Evolutionary conservation across 2,888 invertebrate species (phyloP), one percentile per base, ranked within the genome.

Genomic region (Athalia cordata): DNA sequence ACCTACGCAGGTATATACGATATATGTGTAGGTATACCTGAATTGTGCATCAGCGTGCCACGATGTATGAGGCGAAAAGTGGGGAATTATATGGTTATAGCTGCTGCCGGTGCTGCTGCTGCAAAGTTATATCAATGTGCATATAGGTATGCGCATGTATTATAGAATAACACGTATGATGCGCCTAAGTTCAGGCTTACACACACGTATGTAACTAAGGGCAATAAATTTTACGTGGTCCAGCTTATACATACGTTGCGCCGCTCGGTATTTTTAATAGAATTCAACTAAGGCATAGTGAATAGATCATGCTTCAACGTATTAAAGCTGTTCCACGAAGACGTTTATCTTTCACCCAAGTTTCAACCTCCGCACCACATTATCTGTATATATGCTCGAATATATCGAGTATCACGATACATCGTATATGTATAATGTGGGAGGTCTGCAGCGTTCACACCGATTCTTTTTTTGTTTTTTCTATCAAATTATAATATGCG

Each of bases 221-320:
- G 29, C 29, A 55, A 29, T 62, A 62, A 62, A 62, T 43, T 62
- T 62, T 43, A 62, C 29, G 62, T 29, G 62, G 62, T 62, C 62
- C 62, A 62, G 62, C 15, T 15, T n/a, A n/a, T n/a, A n/a, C n/a
- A 43, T 11, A 9, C 62, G 62, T 15, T 62, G 43, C 11, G 29
- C 29, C n/a, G n/a, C 29, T 29, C 29, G 29, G 52, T 52, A 52
- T 62, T 15, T 62, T 62, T 43, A 15, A 15, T 43, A 62, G 15
- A 62, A 43, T 62, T 5, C 62, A 62, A 9, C 52, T 52, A 11
- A 15, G 29, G 43, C 15, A 43, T 11, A 9, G 62, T 9, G 43
- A 43, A 15, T 62, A 62, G 62, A 62, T 9, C 5, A 15, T 62
- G 7, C 29, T 9, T 29, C 29, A 29, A 29, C 62, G 15, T 62